A percentile compares a stretch with the other conserved stretches of the same genome.
Evolutionary conservation across 2,113 vertebrate species (phyloP).

Genomic region (Syngnathus scovelli): DNA sequence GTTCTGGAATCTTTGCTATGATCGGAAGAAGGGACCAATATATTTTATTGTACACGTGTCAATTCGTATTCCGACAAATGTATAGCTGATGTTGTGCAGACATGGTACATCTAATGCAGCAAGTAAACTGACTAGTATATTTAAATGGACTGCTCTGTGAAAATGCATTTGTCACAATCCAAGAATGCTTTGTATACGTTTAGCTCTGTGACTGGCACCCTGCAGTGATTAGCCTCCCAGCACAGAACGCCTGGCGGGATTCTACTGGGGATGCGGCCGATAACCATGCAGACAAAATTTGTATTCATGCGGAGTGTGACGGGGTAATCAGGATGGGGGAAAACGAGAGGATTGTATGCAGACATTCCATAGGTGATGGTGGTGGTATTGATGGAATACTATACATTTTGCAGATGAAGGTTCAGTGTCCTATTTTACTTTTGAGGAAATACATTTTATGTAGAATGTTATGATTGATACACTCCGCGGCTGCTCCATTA

Average conservation of each 20-base stretch:
- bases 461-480: neutral
- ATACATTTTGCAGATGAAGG: neutral
- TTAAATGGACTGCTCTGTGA: conserved; percentile 5
- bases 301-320: conserved; percentile 9
- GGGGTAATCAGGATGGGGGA: conserved; percentile 1
- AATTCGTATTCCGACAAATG: neutral
- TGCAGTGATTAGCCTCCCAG: conserved; percentile 7
- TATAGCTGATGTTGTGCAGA: neutral
- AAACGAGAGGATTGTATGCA: conserved; percentile 1
- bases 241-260: conserved; percentile 7
- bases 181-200: conserved; percentile 12
- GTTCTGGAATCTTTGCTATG: conserved; percentile 10
- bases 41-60: neutral
- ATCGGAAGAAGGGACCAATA: neutral
- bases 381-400: neutral
- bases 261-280: conserved; percentile 3
- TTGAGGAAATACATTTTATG: neutral
- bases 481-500: neutral
- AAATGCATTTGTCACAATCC: neutral
- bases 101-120: neutral
- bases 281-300: conserved; percentile 11
- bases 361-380: neutral
- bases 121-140: conserved; percentile 2
- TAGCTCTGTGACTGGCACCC: conserved; percentile 7
- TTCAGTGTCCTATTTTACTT: neutral